Percentiles rank a stretch among this genome's conserved stretches.
Conservation (phyloP, 1,140 invertebrate species). For the Lepidurus arcticus region DNA sequence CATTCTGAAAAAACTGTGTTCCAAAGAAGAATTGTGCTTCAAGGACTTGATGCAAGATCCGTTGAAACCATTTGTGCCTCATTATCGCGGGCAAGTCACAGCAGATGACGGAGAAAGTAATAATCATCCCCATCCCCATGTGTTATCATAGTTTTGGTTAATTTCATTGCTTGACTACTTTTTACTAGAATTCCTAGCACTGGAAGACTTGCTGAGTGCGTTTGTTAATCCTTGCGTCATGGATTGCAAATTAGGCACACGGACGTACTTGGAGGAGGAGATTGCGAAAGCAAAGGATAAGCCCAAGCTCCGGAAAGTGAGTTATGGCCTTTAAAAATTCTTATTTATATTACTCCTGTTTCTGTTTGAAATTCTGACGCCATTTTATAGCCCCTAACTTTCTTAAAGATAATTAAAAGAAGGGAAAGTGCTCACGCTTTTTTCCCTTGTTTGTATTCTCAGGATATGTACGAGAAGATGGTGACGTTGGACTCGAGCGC, state of each 20-base stretch:
- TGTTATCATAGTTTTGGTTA: slow-evolving; percentile 9
- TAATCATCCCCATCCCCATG: neutral
- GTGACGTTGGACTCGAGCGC: slow-evolving; percentile 85
- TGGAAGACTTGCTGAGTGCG: slow-evolving; percentile 85
- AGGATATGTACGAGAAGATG: slow-evolving; percentile 99
- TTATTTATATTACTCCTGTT: neutral
- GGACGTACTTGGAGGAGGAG: slow-evolving; percentile 92
- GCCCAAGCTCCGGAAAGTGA: slow-evolving; percentile 78
- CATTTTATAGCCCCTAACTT: neutral
- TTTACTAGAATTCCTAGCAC: slow-evolving; percentile 63
- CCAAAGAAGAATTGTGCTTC: slow-evolving; percentile 81
- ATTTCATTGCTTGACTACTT: neutral
- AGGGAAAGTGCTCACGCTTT: slow-evolving; percentile 25
- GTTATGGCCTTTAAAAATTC: slow-evolving; percentile 33
- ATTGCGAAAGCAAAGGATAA: slow-evolving; percentile 89
- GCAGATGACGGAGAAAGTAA: slow-evolving; percentile 73
- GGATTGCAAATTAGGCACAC: slow-evolving; percentile 93
- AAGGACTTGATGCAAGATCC: slow-evolving; percentile 79
- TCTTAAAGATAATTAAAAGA: neutral
- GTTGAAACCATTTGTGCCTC: slow-evolving; percentile 78
- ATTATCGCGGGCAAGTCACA: slow-evolving; percentile 76
- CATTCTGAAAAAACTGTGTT: slow-evolving; percentile 85
- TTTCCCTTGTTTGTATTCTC: slow-evolving; percentile 35
- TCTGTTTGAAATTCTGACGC: neutral
- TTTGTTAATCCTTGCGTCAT: slow-evolving; percentile 89